phyloP scores from a whole-genome alignment of 2,888 invertebrate genomes.

The Bombyx huttoni region DNA sequence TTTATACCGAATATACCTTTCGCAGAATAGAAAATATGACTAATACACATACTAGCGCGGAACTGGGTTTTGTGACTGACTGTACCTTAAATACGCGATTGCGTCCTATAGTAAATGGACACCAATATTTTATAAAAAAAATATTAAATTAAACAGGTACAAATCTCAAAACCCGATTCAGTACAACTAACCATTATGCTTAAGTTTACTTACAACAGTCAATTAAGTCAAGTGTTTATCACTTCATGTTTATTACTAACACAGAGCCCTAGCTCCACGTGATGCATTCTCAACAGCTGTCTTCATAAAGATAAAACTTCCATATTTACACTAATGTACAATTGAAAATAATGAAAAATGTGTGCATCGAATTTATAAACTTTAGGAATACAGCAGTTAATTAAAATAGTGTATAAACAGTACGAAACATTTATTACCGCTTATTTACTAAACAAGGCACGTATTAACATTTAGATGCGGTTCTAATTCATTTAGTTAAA shows the following conservation, averaged over 20 bases:
- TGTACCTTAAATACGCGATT: conserved; percentile 3
- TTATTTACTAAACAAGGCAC: not conserved
- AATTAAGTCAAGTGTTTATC: not conserved
- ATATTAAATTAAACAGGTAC: not conserved
- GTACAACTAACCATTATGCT: not conserved
- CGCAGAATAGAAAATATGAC: conserved; percentile 36
- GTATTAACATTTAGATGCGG: not conserved
- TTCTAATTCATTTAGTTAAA: not conserved
- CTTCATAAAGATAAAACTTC: not conserved
- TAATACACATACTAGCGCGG: not conserved
- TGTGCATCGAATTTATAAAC: not conserved
- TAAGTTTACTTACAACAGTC: not conserved
- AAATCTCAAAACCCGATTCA: not conserved
- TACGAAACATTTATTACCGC: not conserved
- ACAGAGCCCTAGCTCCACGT: not conserved
- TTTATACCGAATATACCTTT: conserved; percentile 47
- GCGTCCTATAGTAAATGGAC: no score
- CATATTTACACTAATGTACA: not conserved
- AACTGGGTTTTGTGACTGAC: not conserved
- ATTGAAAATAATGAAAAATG: not conserved
- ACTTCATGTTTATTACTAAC: not conserved
- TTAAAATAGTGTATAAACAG: not conserved
- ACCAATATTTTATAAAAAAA: not conserved
- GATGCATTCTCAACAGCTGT: not conserved
- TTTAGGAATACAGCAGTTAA: not conserved